Base-by-base conservation (phyloP, 2,888 invertebrate genomes). In the Candidula unifasciata region DNA sequence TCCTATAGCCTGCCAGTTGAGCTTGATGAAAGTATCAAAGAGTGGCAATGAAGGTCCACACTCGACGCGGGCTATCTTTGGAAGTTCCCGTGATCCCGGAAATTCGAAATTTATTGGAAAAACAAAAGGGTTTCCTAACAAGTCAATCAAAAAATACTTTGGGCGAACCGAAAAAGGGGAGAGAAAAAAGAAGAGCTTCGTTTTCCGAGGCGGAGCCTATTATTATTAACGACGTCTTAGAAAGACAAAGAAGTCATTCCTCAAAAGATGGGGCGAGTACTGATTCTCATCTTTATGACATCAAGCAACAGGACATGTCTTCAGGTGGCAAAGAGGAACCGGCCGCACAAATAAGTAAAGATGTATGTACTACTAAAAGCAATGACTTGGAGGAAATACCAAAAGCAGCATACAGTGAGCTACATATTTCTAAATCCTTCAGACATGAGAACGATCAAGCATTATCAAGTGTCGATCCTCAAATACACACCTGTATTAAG, bases 171-270 rank as follows among this genome's bases (percentile, higher is more conserved):
- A 64, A 35, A 10, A 30, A 66, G 37, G 33, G 69, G 54, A 71
- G 76, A 2, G 66, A 68, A 27, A 57, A 68, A 35, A 77, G 78
- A 57, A 44, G 83, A 77, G 69, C 83, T 16, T 78, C 83, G 18
- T 77, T 78, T 69, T 78, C 77, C 21, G 83, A 83, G 24, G 82
- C 73, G 13, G 76, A 82, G 18, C 82, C 82, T 2, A 76, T 82
- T 16, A 82, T 82, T 24, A 82, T 82, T 52, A 78, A 83, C 44
- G 83, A 83, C 24, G 68, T 77, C 0, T 66, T 83, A 44, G 77
- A 60, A 24, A 68, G 66, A 30, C 27, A n/a, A 5, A 68, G 30
- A 79, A n/a, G 64, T 44, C 27, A 13, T 27, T 68, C 79, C 2
- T 68, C 79, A 1, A 13, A 18, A 13, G 35, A 21, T 44, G 44